Percentiles rank a stretch among this genome's conserved stretches.
phyloP scores from a whole-genome alignment of 2,113 vertebrate species.

The Psephotus haematonotus region DNA sequence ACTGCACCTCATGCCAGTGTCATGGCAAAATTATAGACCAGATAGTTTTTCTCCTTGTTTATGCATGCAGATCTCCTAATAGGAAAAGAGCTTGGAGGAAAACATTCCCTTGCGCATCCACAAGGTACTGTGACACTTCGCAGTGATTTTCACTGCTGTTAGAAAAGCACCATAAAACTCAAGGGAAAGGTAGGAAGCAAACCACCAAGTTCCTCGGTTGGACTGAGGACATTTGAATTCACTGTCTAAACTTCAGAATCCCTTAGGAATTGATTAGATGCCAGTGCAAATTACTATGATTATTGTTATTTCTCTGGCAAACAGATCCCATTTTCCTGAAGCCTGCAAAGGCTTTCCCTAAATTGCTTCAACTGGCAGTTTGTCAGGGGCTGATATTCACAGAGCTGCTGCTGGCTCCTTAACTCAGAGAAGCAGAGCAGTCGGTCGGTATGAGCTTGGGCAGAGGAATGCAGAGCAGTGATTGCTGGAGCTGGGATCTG shows the following conservation, averaged over 20 bases:
- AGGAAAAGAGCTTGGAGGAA: neutral
- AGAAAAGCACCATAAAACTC: neutral
- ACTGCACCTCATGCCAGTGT: fast-evolving
- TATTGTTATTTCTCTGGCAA: neutral
- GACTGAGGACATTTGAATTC: neutral
- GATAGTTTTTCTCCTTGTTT: neutral
- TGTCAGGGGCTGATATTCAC: neutral
- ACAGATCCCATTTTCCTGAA: neutral
- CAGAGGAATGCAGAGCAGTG: neutral
- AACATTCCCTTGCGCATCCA: fast-evolving
- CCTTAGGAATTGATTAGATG: neutral
- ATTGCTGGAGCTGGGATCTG: neutral
- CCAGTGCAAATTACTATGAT: neutral
- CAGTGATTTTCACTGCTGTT: neutral
- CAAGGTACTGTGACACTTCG: fast-evolving
- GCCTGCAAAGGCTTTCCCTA: neutral
- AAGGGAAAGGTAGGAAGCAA: neutral
- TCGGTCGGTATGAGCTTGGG: fast-evolving
- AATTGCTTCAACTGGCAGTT: neutral
- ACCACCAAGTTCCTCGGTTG: neutral
- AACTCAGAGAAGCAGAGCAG: neutral
- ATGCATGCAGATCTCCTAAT: neutral
- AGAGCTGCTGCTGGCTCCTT: neutral
- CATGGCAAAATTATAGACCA: neutral
- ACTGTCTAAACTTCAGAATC: neutral